Evolutionary conservation across 2,888 invertebrate genomes (phyloP).

Genomic region (Pammene fasciana): DNA sequence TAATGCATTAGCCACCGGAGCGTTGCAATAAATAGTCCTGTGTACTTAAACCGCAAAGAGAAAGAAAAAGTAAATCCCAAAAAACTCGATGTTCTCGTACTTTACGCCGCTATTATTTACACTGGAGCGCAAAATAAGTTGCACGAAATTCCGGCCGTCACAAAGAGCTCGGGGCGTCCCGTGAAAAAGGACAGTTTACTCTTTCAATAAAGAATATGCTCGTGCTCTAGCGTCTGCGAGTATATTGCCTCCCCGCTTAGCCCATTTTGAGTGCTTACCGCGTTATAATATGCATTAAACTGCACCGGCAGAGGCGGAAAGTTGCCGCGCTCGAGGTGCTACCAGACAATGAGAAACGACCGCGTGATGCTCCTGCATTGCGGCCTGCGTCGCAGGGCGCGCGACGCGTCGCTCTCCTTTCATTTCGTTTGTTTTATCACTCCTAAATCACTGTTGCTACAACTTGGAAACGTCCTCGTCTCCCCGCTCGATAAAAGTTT

Average conservation of each 20-base stretch:
- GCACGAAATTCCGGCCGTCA: slow-evolving; percentile 68
- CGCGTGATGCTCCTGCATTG: slow-evolving; percentile 78
- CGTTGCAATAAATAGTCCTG: slow-evolving; percentile 57
- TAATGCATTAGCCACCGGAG: slow-evolving; percentile 53
- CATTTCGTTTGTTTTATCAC: slow-evolving; percentile 79
- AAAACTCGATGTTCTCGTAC: slow-evolving; percentile 68
- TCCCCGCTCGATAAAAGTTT: slow-evolving; percentile 73
- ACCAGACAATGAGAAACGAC: slow-evolving; percentile 80
- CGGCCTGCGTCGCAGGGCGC: slow-evolving; percentile 51
- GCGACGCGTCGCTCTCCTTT: slow-evolving; percentile 55
- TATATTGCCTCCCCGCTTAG: slow-evolving; percentile 74
- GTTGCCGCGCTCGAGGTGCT: slow-evolving; percentile 66
- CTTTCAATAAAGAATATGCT: slow-evolving; percentile 77
- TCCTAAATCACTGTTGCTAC: slow-evolving; percentile 79
- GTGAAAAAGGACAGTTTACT: slow-evolving; percentile 81
- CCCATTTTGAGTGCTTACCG: slow-evolving; percentile 76
- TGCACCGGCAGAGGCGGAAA: slow-evolving; percentile 68
- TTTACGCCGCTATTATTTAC: slow-evolving; percentile 69
- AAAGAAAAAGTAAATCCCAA: slow-evolving; percentile 60
- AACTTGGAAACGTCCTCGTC: slow-evolving; percentile 62
- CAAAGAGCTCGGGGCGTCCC: slow-evolving; percentile 73
- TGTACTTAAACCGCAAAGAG: slow-evolving; percentile 62
- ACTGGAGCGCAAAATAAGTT: slow-evolving; percentile 73
- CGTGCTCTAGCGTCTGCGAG: slow-evolving; percentile 63
- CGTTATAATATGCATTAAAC: slow-evolving; percentile 82